Percentiles rank a stretch among this genome's conserved stretches.
Conservation (phyloP, 2,113 vertebrate species). For the Ciconia maguari region DNA sequence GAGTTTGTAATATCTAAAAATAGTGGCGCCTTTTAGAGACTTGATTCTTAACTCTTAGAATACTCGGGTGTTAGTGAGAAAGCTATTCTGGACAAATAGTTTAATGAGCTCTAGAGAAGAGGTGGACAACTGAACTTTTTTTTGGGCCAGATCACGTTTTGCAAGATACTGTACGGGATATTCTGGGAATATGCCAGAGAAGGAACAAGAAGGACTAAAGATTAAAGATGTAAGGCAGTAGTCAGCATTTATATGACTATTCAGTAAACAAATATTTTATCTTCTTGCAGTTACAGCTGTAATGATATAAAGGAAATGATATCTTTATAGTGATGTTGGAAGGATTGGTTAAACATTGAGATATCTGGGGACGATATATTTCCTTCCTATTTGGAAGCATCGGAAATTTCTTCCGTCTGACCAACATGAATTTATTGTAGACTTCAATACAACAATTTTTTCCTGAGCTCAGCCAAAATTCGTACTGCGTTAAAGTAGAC, state of each 20-base stretch:
- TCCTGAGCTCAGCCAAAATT: background rate
- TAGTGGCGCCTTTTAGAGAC: background rate
- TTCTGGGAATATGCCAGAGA: background rate
- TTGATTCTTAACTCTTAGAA: conserved; percentile 14
- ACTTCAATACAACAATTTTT: background rate
- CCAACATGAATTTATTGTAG: background rate
- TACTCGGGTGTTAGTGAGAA: background rate
- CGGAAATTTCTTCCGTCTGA: background rate
- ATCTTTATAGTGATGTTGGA: background rate
- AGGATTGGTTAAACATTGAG: background rate
- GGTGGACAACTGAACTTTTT: background rate
- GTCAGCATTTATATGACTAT: background rate
- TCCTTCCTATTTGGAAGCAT: background rate
- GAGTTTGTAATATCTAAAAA: conserved; percentile 34
- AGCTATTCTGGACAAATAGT: background rate
- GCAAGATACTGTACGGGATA: background rate
- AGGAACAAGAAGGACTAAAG: background rate
- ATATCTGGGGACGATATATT: background rate
- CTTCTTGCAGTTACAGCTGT: background rate
- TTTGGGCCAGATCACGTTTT: background rate
- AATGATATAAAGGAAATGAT: background rate
- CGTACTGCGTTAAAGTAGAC: background rate
- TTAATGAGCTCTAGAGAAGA: background rate
- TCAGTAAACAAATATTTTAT: background rate
- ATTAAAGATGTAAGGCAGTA: background rate